Base-by-base conservation (phyloP, 2,888 invertebrate genomes). In the Allygus modestus region DNA sequence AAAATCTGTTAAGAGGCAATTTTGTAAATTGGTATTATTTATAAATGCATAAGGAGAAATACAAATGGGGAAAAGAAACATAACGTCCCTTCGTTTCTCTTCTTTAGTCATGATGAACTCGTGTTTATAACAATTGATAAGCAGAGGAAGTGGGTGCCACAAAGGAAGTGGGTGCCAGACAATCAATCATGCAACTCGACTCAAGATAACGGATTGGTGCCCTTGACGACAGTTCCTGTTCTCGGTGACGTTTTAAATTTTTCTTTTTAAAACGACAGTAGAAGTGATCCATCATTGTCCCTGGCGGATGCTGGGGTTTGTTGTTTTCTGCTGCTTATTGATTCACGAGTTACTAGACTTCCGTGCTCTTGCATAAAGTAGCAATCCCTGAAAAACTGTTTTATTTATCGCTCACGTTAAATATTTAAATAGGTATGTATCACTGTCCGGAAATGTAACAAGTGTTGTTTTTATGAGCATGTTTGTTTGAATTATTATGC, bases 251-350 rank as follows among this genome's bases (percentile, higher is more conserved):
- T 65, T 65, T 65, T 65, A 65, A 65, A 65, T 65, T 65, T 65
- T 65, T 28, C 65, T 65, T 65, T 65, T 65, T 65, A 65, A 65
- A 65, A 65, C 65, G 65, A 65, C 65, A 65, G 28, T 65, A 65
- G 65, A 26, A 65, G 65, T 31, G 65, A 65, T 65, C 65, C 65
- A 65, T 65, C 65, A 28, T 31, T 2, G 12, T 23, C 58, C 5
- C 51, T 26, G 58, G 17, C 28, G 65, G 65, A 65, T 12, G 65
- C 31, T 65, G 65, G 65, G 65, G 65, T 65, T 65, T 65, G 65
- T n/a, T n/a, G n/a, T 65, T 17, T 65, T 65, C 58, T 58, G 58
- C 65, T 28, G 12, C 65, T 65, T 65, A 65, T 65, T 65, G 65
- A 65, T 65, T 65, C 65, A 28, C 31, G 28, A 65, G 65, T 28